Evolutionary conservation across 2,888 invertebrate genomes (phyloP), one percentile per base, ranked within the genome.

Genomic region (Tillus elongatus): DNA sequence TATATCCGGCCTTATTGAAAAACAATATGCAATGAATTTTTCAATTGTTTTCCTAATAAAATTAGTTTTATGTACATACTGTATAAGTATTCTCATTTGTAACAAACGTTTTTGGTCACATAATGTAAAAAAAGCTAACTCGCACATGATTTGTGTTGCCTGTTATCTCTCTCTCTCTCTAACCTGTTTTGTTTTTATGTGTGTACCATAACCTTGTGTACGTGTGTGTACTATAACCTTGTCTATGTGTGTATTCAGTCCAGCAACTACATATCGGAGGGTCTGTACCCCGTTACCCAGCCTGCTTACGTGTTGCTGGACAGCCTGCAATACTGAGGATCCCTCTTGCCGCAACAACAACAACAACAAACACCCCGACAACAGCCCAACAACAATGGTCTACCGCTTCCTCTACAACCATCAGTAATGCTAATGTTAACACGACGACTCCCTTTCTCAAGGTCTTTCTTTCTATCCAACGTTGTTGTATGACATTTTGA

Each of bases 241-340:
- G 24, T 19, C 6, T 19, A n/a, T 41, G 43, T 43, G 35, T 47
- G 42, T 53, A 46, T 53, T 45, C 56, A 65, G 65, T 65, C 65
- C 61, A 64, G 63, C 62, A 65, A 64, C 60, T 65, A 64, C 61
- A 60, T 64, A 58, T 62, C 64, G 58, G 63, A 64, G 61, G 71
- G 70, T 62, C 69, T 72, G 66, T 72, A 71, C 62, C 71, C 71
- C 56, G 69, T 71, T 58, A 68, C 71, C 66, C 70, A 70, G 67
- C 70, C 71, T 61, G 69, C 72, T 66, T 72, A 72, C 67, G 70
- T 73, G 61, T 69, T 73, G 69, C 70, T 72, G 69, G 72, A 72
- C 69, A 70, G 71, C 63, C 71, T 73, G 68, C 72, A 73, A 68
- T 73, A 72, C 71, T 73, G 72, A 73, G 71, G 69, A 67, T 69